Base-by-base conservation (phyloP, 2,888 invertebrate genomes). In the Desoria tigrina region DNA sequence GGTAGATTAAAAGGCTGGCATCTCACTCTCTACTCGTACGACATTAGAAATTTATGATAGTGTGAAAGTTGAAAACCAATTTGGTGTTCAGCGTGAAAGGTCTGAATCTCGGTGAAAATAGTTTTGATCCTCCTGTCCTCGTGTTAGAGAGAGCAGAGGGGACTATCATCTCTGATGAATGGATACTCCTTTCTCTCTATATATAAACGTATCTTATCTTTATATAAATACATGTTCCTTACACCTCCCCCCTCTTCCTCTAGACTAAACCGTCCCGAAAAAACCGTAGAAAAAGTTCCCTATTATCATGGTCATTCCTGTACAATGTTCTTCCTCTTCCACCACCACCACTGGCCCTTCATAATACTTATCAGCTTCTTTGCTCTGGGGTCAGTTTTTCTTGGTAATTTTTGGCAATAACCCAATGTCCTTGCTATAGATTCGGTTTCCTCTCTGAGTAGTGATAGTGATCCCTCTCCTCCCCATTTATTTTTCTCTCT, bases 81-180 rank as follows among this genome's bases (percentile, higher is more conserved):
- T 51, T 16, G 14, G 11, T 51, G 21, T 24, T 51, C 6, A 54
- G 55, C 55, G 56, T 55, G 62, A 62, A 56, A 62, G 62, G 62
- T 62, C 62, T 56, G 62, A 62, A 56, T 62, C 61, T 61, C 32
- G 55, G 62, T 62, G 62, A 62, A 62, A 62, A 62, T 55, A 62
- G 61, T 61, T 28, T 51, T 51, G 26, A 26, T 51, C 51, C 26
- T 21, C n/a, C 9, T 45, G 16, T 45, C 4, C 21, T 16, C n/a
- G n/a, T n/a, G n/a, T n/a, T n/a, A n/a, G n/a, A n/a, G n/a, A n/a
- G n/a, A n/a, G n/a, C n/a, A n/a, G n/a, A n/a, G n/a, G n/a, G 32
- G 6, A 32, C 6, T 32, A 32, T 32, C 6, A 32, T 32, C 32
- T 11, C 32, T 32, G 32, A 32, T 32, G 32, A 32, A 32, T 32